Evolutionary conservation across 2,113 vertebrate genomes (phyloP), one percentile per base, ranked within the genome.

Genomic region (Emydura subglobosa): DNA sequence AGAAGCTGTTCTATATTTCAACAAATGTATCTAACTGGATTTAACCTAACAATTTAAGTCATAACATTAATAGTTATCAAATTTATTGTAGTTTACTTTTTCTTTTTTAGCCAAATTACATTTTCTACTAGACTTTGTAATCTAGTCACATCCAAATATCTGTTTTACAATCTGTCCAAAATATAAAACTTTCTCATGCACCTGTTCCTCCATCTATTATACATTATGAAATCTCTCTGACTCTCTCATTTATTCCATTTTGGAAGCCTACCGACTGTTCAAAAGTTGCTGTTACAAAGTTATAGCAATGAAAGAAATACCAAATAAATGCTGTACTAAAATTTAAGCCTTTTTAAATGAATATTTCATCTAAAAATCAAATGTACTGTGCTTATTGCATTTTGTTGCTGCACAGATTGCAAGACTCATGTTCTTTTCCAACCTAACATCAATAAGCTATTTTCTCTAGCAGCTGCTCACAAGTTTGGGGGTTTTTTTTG

Each of bases 391-490:
- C 72, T 97, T 97, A 97, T 94, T 97, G 88, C 86, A 79, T 97
- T 97, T 94, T 16, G 79, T 94, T 76, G 57, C 89, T 97, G 94
- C 93, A 94, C 96, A 96, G 94, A 97, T 96, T 98, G 96, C 80
- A 91, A 94, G 86, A 95, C 92, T 95, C 84, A 10, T 97, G 92
- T 97, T 97, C 89, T 97, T 92, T 96, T 85, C 54, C 53, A 96
- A 76, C 31, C 72, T 72, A 96, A 97, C 95, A 97, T 97, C 96
- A 97, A 97, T 95, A 97, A 97, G 94, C 88, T 95, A 96, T 97
- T 97, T 98, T 98, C 96, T 96, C 85, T 85, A 90, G 80, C 96
- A 98, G 97, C 95, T 97, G 96, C 93, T 97, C 96, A 92, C 76
- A 90, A 21, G 55, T 96, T 94, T 90, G 17, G 50, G 39, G 39